Conservation (phyloP, 2,113 vertebrate species). For the Anthoscopus minutus region DNA sequence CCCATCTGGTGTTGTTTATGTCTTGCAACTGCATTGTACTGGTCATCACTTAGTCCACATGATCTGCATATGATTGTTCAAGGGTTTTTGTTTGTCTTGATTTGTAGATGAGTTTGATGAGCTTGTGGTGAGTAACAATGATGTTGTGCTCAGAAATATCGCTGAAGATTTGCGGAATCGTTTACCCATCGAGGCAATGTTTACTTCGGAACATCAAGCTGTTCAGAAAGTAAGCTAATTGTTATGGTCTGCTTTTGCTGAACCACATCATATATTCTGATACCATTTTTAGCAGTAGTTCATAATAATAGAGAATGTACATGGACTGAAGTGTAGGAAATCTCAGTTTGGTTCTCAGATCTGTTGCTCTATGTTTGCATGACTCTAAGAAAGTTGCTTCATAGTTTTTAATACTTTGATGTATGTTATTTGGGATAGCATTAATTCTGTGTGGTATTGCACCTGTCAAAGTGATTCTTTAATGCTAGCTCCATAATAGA, state of each 20-base stretch:
- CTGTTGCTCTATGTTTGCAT: background rate
- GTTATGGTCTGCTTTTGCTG: background rate
- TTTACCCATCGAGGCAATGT: slow-evolving; percentile 79
- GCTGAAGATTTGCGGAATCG: slow-evolving; percentile 80
- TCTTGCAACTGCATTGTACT: background rate
- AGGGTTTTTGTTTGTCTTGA: background rate
- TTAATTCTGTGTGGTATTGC: background rate
- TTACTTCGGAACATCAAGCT: slow-evolving; percentile 75
- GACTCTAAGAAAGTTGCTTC: background rate
- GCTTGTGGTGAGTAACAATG: slow-evolving; percentile 77
- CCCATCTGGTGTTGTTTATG: slow-evolving; percentile 31
- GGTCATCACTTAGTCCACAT: background rate
- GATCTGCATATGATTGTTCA: background rate
- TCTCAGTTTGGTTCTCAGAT: background rate
- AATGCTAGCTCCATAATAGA: background rate
- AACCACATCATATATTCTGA: background rate
- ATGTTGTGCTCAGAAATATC: slow-evolving; percentile 79
- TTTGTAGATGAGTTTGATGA: slow-evolving; percentile 84
- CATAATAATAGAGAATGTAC: background rate
- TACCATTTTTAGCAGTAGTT: background rate
- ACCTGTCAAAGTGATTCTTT: background rate
- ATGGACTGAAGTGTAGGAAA: background rate
- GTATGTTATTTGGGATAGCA: background rate
- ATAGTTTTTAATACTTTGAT: background rate
- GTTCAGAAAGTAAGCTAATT: slow-evolving; percentile 72